Conservation (phyloP, 1,140 invertebrate genomes). For the Caerostris darwini region DNA sequence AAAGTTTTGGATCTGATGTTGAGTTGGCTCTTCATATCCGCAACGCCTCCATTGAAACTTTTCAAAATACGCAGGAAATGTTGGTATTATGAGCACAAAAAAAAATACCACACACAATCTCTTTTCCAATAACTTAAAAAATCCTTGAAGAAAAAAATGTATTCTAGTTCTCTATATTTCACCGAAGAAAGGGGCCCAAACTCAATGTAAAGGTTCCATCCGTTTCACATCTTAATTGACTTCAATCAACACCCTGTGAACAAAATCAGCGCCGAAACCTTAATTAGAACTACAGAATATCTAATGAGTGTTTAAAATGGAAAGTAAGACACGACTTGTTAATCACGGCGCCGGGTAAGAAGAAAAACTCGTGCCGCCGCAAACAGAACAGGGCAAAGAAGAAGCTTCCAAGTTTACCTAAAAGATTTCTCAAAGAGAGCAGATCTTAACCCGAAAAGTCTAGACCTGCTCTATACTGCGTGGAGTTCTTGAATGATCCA, state of each 20-base stretch:
- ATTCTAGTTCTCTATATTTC: too few relatives aligned
- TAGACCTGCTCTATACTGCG: too few relatives aligned
- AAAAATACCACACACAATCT: too few relatives aligned
- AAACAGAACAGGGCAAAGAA: not conserved
- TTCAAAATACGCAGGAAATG: too few relatives aligned
- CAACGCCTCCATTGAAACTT: too few relatives aligned
- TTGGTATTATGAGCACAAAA: too few relatives aligned
- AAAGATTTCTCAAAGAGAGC: not conserved
- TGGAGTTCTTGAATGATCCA: too few relatives aligned
- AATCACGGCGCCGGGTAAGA: not conserved
- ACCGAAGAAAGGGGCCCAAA: too few relatives aligned
- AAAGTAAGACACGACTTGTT: constrained; percentile 17
- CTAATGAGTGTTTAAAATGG: constrained; percentile 40
- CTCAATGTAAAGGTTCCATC: not conserved
- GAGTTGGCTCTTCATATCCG: too few relatives aligned
- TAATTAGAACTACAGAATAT: not conserved
- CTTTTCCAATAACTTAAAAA: too few relatives aligned
- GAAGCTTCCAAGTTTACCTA: not conserved
- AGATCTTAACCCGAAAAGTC: not conserved
- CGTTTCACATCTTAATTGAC: not conserved
- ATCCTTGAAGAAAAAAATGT: too few relatives aligned
- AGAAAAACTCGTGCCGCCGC: not conserved
- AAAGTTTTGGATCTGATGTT: too few relatives aligned
- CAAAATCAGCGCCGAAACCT: not conserved
- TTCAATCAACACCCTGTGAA: not conserved